These are phyloP conservation scores for Lophura nycthemera DNA, from an alignment of 2,113 vertebrate genomes.

Conservation along the genomic window DNA sequence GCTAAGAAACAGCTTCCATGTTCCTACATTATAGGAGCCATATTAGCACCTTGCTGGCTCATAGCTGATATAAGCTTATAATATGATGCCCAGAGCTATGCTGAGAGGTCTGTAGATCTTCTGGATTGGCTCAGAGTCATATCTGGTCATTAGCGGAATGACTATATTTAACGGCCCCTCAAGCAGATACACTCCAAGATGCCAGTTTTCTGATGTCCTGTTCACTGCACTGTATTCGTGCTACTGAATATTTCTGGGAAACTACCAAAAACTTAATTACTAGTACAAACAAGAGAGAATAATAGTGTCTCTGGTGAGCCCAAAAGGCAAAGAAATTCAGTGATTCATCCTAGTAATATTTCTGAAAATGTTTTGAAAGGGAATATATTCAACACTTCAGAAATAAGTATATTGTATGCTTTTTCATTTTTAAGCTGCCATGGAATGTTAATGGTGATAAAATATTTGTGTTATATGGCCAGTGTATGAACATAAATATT, in stretches of 20 bases:
- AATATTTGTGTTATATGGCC: constrained; percentile 50
- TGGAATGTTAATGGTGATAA: constrained; percentile 58
- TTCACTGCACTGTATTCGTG: not conserved
- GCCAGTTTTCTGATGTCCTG: not conserved
- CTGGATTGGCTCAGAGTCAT: not conserved
- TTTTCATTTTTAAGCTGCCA: constrained; percentile 47
- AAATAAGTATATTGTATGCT: constrained; percentile 52
- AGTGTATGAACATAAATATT: constrained; percentile 54
- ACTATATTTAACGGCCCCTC: not conserved
- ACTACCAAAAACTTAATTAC: constrained; percentile 16
- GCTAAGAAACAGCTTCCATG: not conserved
- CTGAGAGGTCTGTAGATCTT: not conserved
- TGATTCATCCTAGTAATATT: constrained; percentile 34
- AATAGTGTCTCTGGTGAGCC: not conserved
- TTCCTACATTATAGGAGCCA: rapidly evolving
- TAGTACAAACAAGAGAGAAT: not conserved
- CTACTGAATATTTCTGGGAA: not conserved
- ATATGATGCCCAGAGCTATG: not conserved
- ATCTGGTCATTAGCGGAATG: not conserved
- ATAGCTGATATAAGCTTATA: not conserved
- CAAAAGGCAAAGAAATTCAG: not conserved
- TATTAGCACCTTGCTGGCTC: too few species aligned
- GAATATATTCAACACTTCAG: constrained; percentile 12
- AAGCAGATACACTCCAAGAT: not conserved
- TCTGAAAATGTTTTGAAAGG: constrained; percentile 61